A percentile compares a stretch with the other conserved stretches of the same genome.
Conservation (phyloP, 2,113 vertebrate genomes). For the Corythaixoides concolor region DNA sequence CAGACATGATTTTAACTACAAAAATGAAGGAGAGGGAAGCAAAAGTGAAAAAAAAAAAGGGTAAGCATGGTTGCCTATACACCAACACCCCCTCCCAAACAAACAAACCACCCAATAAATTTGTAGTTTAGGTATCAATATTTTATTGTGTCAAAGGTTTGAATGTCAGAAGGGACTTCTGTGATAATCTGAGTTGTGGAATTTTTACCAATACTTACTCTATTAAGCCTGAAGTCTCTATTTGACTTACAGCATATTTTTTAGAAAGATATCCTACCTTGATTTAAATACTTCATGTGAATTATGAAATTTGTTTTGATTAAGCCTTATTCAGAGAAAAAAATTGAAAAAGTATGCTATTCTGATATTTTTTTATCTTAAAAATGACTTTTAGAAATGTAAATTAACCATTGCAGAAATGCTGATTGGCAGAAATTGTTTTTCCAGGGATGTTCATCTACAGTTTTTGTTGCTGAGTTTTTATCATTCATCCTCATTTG, state of each 20-base stretch:
- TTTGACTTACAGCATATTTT: neutral
- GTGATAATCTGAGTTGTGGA: neutral
- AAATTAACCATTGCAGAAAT: neutral
- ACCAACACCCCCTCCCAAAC: neutral
- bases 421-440: neutral
- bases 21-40: neutral
- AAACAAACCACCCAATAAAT: neutral
- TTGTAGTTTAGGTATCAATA: neutral
- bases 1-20: neutral
- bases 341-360: neutral
- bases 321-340: neutral
- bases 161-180: neutral
- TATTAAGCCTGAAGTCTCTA: neutral
- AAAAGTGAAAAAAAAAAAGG: neutral
- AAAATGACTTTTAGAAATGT: neutral
- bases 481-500: neutral
- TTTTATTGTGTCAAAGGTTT: neutral
- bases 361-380: neutral
- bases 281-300: neutral
- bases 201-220: neutral
- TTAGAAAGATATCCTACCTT: neutral
- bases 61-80: neutral
- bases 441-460: neutral
- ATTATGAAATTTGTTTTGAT: neutral
- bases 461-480: neutral